Evolutionary conservation across 2,113 vertebrate genomes (phyloP).

Genomic region (Laterallus jamaicensis): DNA sequence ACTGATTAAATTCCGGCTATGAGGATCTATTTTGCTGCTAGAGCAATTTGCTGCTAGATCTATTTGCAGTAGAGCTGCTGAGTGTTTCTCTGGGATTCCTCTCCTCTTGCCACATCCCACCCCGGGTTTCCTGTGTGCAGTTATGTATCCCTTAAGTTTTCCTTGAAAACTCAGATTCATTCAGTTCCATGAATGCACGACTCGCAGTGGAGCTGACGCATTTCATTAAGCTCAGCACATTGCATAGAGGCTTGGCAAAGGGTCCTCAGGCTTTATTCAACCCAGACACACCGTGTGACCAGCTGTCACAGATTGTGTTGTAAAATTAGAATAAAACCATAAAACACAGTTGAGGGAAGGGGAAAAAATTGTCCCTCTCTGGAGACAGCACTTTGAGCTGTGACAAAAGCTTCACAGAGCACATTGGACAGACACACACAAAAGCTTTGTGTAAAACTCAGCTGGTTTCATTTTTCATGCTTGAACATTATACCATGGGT

Average conservation of each 20-base stretch:
- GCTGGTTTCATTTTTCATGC: not conserved
- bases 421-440: not conserved
- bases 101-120: not conserved
- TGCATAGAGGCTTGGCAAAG: constrained; percentile 51
- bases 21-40: not conserved
- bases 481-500: not conserved
- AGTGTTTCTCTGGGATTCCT: constrained; percentile 1
- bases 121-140: not conserved
- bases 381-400: not conserved
- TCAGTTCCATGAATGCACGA: constrained; percentile 39
- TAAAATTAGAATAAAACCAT: constrained; percentile 63
- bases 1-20: not conserved
- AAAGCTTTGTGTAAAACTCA: constrained; percentile 8
- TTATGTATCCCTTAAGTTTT: constrained; percentile 32
- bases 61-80: not conserved
- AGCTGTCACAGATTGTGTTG: constrained; percentile 39
- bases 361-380: not conserved
- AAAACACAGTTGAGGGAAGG: not conserved
- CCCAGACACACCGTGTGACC: constrained; percentile 57
- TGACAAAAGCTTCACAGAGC: constrained; percentile 20
- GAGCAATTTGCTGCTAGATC: too few relatives aligned
- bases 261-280: constrained; percentile 44
- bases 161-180: constrained; percentile 56
- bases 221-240: constrained; percentile 61
- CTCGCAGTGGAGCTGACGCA: constrained; percentile 49